A percentile compares a stretch with the other conserved stretches of the same genome.
phyloP scores from a whole-genome alignment of 2,888 invertebrate genomes.

The Drosophila paramelanica region DNA sequence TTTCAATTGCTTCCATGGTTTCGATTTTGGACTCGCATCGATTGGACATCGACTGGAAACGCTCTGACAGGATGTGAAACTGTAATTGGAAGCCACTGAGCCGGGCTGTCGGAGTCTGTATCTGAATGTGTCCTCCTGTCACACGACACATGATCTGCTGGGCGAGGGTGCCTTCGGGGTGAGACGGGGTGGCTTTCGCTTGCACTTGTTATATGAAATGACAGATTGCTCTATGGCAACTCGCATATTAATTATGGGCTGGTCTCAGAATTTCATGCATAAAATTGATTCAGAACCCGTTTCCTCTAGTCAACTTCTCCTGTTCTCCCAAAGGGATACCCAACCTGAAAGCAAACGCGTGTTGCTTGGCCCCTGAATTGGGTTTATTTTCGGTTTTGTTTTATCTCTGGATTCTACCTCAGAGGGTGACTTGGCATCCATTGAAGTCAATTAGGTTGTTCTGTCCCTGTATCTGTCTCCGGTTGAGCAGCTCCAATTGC shows the following conservation, averaged over 20 bases:
- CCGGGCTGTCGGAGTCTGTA: constrained; percentile 39
- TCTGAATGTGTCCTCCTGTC: constrained; percentile 18
- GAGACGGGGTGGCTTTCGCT: constrained; percentile 25
- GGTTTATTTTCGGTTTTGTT: constrained; percentile 33
- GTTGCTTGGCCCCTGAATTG: constrained; percentile 15
- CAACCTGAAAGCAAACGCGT: constrained; percentile 42
- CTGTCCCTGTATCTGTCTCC: neutral
- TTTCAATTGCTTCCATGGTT: constrained; percentile 59
- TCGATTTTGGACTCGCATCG: constrained; percentile 43
- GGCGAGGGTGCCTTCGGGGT: neutral
- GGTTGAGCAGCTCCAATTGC: constrained; percentile 30
- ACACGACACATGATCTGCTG: constrained; percentile 12
- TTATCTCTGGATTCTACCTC: constrained; percentile 12
- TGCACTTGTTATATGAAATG: constrained; percentile 34
- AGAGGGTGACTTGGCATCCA: constrained; percentile 5
- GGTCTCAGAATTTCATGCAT: constrained; percentile 12
- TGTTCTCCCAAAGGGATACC: constrained; percentile 43
- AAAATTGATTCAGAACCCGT: constrained; percentile 40
- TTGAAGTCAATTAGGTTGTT: constrained; percentile 32
- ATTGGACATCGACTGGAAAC: constrained; percentile 7
- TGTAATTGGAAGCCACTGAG: constrained; percentile 65
- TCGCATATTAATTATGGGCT: constrained; percentile 69
- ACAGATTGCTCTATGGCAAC: constrained; percentile 58
- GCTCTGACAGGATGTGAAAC: constrained; percentile 52
- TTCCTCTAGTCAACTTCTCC: constrained; percentile 37